These are phyloP conservation scores for Dryas iulia DNA, from an alignment of 1,140 invertebrate species.

Conservation along the genomic window DNA sequence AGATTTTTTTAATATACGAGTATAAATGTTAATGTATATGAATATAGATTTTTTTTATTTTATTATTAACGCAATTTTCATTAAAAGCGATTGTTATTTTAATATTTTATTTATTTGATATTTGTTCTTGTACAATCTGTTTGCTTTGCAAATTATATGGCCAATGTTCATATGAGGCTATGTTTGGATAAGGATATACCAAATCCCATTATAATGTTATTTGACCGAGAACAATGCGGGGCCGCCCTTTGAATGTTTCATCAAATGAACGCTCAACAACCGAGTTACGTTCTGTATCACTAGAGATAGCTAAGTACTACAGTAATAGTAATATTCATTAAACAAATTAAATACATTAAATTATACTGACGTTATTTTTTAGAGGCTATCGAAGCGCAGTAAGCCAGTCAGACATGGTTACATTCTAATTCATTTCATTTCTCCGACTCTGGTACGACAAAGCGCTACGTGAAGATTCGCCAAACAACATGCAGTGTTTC, in stretches of 20 bases:
- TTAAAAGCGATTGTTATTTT: background rate
- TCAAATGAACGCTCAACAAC: conserved; percentile 23
- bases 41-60: background rate
- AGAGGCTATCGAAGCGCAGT: no score
- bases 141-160: conserved; percentile 29
- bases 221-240: conserved; percentile 29
- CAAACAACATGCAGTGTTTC: no score
- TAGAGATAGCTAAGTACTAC: background rate
- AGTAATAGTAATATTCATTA: background rate
- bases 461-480: no score
- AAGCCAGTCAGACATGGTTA: no score
- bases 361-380: no score
- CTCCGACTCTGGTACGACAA: no score
- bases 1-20: no score
- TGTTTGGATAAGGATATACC: conserved; percentile 31
- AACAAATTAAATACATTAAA: no score
- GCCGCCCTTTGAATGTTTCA: conserved; percentile 30
- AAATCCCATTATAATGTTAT: conserved; percentile 31
- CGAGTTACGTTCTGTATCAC: conserved; percentile 3
- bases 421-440: no score
- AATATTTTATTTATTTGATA: background rate
- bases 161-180: conserved; percentile 25
- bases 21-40: no score
- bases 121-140: conserved; percentile 10
- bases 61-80: background rate